Conservation (phyloP, 2,113 vertebrate genomes). For the Larimichthys crocea region DNA sequence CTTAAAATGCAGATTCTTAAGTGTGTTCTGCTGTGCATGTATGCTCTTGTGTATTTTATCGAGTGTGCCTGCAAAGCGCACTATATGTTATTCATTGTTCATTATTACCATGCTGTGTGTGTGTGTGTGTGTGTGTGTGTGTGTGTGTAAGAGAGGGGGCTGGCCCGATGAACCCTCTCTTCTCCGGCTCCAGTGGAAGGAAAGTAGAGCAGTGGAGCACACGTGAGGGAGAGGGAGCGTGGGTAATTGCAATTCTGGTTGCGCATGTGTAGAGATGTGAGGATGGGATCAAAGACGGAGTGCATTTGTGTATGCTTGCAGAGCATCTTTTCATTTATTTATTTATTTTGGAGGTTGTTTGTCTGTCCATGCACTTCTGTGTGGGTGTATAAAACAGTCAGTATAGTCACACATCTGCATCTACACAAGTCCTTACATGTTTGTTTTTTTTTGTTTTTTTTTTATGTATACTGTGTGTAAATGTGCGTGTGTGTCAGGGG, state of each 20-base stretch:
- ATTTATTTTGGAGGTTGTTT: not conserved
- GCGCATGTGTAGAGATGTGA: slow-evolving; percentile 58
- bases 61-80: no score
- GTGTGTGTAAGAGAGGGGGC: slow-evolving; percentile 25
- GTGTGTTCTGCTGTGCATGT: not conserved
- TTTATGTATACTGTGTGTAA: not conserved
- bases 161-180: slow-evolving; percentile 53
- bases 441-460: slow-evolving; percentile 7
- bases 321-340: slow-evolving; percentile 18
- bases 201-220: slow-evolving; percentile 82
- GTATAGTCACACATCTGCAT: slow-evolving; percentile 4
- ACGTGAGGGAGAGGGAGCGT: slow-evolving; percentile 69
- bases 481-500: slow-evolving; percentile 17
- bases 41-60: not conserved
- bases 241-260: slow-evolving; percentile 57
- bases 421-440: not conserved
- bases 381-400: not conserved
- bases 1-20: not conserved
- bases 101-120: not conserved
- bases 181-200: slow-evolving; percentile 48
- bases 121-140: not conserved
- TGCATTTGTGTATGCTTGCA: slow-evolving; percentile 26
- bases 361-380: not conserved
- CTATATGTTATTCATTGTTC: no score
- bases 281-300: slow-evolving; percentile 57